A percentile compares a stretch with the other conserved stretches of the same genome.
Evolutionary conservation across 2,888 invertebrate genomes (phyloP).

Genomic region (Punctoribates punctum): DNA sequence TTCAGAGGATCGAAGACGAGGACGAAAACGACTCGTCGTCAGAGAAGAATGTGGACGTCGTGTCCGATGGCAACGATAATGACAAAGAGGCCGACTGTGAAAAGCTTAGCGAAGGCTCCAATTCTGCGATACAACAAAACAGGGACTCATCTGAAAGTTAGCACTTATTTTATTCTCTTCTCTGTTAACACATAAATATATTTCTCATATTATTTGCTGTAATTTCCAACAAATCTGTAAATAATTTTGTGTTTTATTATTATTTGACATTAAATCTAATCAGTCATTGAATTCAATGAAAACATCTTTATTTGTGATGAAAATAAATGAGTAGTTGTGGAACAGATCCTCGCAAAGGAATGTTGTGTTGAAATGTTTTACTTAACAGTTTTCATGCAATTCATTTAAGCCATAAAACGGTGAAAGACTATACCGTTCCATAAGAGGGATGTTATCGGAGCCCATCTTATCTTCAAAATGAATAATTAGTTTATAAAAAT

Average conservation of each 20-base stretch:
- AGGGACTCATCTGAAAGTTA: constrained; percentile 30
- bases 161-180: not conserved
- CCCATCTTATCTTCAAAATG: too few relatives aligned
- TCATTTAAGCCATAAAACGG: not conserved
- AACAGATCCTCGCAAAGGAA: not conserved
- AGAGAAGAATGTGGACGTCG: constrained; percentile 31
- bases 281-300: not conserved
- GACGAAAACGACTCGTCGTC: constrained; percentile 32
- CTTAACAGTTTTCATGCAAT: not conserved
- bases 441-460: too few relatives aligned
- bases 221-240: not conserved
- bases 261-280: constrained; percentile 5
- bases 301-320: not conserved
- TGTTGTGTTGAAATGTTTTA: not conserved
- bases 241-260: not conserved
- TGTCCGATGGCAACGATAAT: constrained; percentile 29
- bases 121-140: constrained; percentile 8
- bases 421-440: not conserved
- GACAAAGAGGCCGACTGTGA: constrained; percentile 32
- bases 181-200: not conserved
- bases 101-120: constrained; percentile 5
- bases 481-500: not conserved
- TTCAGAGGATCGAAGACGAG: constrained; percentile 20
- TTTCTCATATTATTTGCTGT: not conserved
- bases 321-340: not conserved